phyloP scores from a whole-genome alignment of 2,797 vertebrate genomes.

The Threskiornis aethiopicus region DNA sequence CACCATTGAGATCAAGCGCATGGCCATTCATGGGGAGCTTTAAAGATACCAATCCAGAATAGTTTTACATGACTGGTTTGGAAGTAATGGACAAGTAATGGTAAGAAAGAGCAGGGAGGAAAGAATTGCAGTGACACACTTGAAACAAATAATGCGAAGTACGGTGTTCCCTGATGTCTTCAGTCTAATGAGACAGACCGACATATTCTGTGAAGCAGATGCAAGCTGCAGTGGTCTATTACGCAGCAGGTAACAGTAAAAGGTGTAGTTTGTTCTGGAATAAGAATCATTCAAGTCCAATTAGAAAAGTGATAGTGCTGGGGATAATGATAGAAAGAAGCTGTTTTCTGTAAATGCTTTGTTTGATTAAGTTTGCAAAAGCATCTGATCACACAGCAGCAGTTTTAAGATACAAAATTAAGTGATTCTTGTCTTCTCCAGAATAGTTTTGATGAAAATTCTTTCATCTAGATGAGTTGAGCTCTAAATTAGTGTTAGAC shows the following conservation, averaged over 20 bases:
- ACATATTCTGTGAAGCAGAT: background rate
- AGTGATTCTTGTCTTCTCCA: background rate
- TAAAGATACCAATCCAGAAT: background rate
- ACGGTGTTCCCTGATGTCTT: background rate
- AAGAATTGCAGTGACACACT: background rate
- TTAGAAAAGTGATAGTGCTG: background rate
- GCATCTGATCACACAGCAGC: background rate
- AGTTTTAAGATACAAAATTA: background rate
- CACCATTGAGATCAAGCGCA: background rate
- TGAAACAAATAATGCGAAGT: background rate
- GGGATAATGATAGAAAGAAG: background rate
- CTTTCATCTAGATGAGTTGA: background rate
- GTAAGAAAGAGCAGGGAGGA: background rate
- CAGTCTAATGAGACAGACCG: background rate
- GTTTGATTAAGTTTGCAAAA: background rate
- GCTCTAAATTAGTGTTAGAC: background rate
- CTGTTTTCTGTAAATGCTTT: background rate
- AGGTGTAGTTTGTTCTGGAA: background rate
- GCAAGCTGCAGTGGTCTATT: background rate
- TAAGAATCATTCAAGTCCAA: background rate
- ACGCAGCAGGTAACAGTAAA: background rate
- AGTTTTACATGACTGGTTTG: background rate
- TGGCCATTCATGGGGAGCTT: background rate
- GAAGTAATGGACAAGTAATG: background rate
- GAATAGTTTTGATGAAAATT: background rate